These are phyloP conservation scores for Tetragonula clypearis DNA, from an alignment of 1,140 invertebrate genomes.

Conservation along the genomic window DNA sequence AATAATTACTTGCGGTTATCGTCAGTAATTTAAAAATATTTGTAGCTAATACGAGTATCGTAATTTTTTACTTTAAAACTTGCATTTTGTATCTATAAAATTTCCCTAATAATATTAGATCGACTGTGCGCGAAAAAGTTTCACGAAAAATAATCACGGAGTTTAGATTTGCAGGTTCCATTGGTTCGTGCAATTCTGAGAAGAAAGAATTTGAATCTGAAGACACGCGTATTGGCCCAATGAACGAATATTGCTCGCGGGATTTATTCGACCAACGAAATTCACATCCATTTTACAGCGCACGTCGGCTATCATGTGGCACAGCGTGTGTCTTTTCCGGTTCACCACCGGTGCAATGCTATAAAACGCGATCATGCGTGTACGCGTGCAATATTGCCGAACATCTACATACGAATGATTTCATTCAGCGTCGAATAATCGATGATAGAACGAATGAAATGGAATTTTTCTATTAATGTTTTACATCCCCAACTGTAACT, in stretches of 20 bases:
- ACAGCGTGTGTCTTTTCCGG: constrained; percentile 19
- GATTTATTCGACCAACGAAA: constrained; percentile 46
- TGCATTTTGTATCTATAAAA: too few relatives aligned
- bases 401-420: background rate
- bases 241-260: constrained; percentile 22
- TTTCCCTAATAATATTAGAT: too few relatives aligned
- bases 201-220: background rate
- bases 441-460: background rate
- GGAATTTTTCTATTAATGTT: too few relatives aligned
- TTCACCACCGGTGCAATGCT: background rate
- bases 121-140: too few relatives aligned
- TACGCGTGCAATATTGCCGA: background rate
- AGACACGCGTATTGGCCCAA: background rate
- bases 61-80: too few relatives aligned
- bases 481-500: too few relatives aligned
- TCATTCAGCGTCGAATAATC: background rate
- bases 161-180: background rate
- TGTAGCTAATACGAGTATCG: too few relatives aligned
- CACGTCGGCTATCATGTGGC: constrained; percentile 15
- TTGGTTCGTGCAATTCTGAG: background rate
- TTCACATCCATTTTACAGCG: constrained; percentile 35
- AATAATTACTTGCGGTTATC: too few relatives aligned
- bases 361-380: background rate
- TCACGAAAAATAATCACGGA: too few relatives aligned
- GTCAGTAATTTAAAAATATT: too few relatives aligned